Conservation (phyloP, 2,888 invertebrate species). For the Drosophila emarginata region DNA sequence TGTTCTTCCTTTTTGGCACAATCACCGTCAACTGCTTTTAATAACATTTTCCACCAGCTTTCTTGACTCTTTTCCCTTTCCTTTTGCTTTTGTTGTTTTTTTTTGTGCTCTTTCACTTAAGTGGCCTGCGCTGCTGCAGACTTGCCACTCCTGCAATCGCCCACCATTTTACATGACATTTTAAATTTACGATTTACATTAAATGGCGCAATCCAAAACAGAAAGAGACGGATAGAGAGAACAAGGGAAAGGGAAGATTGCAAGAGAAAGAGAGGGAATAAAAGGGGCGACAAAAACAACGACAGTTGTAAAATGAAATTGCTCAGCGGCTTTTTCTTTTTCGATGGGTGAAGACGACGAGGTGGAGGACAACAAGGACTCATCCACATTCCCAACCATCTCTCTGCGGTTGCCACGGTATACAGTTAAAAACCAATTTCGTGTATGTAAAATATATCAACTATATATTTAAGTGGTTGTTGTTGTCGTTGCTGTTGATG, state of each 20-base stretch:
- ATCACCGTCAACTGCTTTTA: conserved; percentile 69
- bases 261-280: conserved; percentile 24
- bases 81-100: conserved; percentile 26
- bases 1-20: conserved; percentile 37
- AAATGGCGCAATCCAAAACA: conserved; percentile 63
- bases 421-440: conserved; percentile 76
- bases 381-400: not conserved
- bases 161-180: conserved; percentile 72
- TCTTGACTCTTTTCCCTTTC: conserved; percentile 19
- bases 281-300: conserved; percentile 45
- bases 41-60: conserved; percentile 69
- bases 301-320: conserved; percentile 74
- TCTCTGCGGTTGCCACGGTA: conserved; percentile 46
- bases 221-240: conserved; percentile 33
- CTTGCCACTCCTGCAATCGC: conserved; percentile 40
- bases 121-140: conserved; percentile 36
- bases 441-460: conserved; percentile 75
- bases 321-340: conserved; percentile 48
- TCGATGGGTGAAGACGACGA: not conserved
- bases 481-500: conserved; percentile 23
- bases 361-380: not conserved
- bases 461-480: conserved; percentile 73
- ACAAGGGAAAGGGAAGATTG: not conserved
- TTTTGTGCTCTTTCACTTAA: conserved; percentile 33
- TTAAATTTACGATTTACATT: conserved; percentile 77